Base-by-base conservation (phyloP, 1,140 invertebrate species). In the Leptinotarsa undecemlineata region DNA sequence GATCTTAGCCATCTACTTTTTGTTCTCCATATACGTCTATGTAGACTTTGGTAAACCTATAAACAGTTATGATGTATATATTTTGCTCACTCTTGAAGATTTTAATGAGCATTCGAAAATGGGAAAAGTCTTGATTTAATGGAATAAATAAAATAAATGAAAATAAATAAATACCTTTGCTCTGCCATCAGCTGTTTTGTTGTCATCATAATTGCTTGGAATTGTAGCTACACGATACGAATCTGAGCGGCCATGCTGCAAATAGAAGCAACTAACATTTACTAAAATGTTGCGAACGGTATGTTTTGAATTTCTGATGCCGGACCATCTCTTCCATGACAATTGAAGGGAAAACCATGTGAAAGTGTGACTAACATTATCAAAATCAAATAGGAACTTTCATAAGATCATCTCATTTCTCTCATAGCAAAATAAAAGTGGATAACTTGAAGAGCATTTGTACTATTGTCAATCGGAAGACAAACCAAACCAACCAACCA, bases 191-290 rank as follows among this genome's bases (percentile, higher is more conserved):
- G 94, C 93, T 78, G 95, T 96, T 90, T 92, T 93, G 90, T 96
- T 96, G 91, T 97, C 95, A 86, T 97, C 95, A 88, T 92, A 93
- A 86, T 94, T 90, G 86, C 91, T 89, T 79, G 94, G 92, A 87
- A 95, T 91, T 81, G 95, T 96, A 78, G 96, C 96, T 86, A 95
- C 93, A 86, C 95, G 92, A 90, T 97, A 97, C 82, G 95, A 97
- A 88, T 97, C 95, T 86, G 94, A 91, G 84, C 95, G 93, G 87
- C 93, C 94, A 91, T 95, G 94, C 94, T 96, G 91, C 81, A 92
- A 93, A 81, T 42, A 84, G 77, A 79, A 82, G 73, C 79, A 33
- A 72, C 71, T 71, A 64, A 75, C 71, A 78, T 76, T 76, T 61
- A 68, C 73, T 42, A 73, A 73, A 75, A 77, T 48, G 20, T 64